Conservation (phyloP, 2,888 invertebrate genomes). For the Acrobasis repandana region DNA sequence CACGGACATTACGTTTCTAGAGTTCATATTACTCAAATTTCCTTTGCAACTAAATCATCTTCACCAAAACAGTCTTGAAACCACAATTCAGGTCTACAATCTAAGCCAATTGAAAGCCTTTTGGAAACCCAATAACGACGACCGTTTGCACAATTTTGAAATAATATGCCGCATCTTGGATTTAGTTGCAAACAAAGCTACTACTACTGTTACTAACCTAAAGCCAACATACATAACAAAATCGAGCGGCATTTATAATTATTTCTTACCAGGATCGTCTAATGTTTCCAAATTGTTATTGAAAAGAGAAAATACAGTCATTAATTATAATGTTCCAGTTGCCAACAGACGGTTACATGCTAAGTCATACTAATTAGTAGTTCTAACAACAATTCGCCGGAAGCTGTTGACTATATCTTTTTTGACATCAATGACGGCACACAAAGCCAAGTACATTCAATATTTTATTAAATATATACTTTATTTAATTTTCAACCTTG, state of each 20-base stretch:
- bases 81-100: not conserved
- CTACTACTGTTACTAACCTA: slow-evolving; percentile 7
- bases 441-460: not conserved
- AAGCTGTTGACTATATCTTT: slow-evolving; percentile 3
- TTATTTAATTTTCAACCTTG: not conserved
- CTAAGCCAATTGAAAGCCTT: not conserved
- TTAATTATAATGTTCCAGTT: slow-evolving; percentile 42
- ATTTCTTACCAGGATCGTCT: slow-evolving; percentile 79
- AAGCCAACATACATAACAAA: slow-evolving; percentile 41
- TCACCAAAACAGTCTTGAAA: slow-evolving; percentile 28
- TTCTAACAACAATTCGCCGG: slow-evolving; percentile 7
- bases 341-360: slow-evolving; percentile 11
- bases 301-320: slow-evolving; percentile 73
- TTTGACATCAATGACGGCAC: slow-evolving; percentile 4
- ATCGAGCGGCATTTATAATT: slow-evolving; percentile 46
- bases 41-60: slow-evolving; percentile 61
- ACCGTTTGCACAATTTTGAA: slow-evolving; percentile 5
- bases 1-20: slow-evolving; percentile 36
- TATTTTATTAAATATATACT: not conserved
- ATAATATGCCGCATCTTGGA: slow-evolving; percentile 37
- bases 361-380: slow-evolving; percentile 3
- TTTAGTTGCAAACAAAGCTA: slow-evolving; percentile 48
- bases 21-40: slow-evolving; percentile 1
- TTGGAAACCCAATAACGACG: slow-evolving; percentile 11
- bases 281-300: slow-evolving; percentile 74